Percentiles rank a stretch among this genome's conserved stretches.
phyloP scores from a whole-genome alignment of 2,113 vertebrate species.

The Centropristis striata region DNA sequence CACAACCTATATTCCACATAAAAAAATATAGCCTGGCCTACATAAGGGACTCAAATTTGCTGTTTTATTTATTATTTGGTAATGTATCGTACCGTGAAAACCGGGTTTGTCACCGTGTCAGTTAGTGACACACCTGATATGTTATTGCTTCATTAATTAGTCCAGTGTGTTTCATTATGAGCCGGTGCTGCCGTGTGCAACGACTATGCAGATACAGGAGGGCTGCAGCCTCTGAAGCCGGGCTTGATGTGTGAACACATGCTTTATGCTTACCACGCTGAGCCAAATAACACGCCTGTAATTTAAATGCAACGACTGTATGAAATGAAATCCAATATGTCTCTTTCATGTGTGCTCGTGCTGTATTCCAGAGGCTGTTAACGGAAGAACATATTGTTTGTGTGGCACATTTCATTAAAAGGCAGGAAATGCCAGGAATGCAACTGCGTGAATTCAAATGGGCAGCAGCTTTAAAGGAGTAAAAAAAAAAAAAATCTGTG shows the following conservation, averaged over 20 bases:
- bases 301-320: neutral
- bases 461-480: constrained; percentile 3
- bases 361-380: neutral
- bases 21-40: neutral
- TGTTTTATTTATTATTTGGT: neutral
- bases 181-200: constrained; percentile 36
- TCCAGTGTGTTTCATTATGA: constrained; percentile 6
- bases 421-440: constrained; percentile 11
- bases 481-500: constrained; percentile 26
- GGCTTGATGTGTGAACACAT: constrained; percentile 41
- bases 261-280: constrained; percentile 25
- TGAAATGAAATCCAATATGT: neutral
- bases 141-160: constrained; percentile 39
- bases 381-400: neutral
- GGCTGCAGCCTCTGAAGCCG: constrained; percentile 28
- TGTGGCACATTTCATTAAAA: constrained; percentile 13
- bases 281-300: constrained; percentile 14
- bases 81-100: neutral
- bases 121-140: constrained; percentile 58
- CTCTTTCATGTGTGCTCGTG: neutral
- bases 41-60: neutral
- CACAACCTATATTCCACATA: neutral
- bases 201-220: constrained; percentile 53
- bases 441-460: constrained; percentile 9
- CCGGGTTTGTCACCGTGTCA: constrained; percentile 17